A percentile compares a stretch with the other conserved stretches of the same genome.
These are phyloP conservation scores for Drosophila lini DNA, from an alignment of 1,140 invertebrate genomes.

Conservation along the genomic window DNA sequence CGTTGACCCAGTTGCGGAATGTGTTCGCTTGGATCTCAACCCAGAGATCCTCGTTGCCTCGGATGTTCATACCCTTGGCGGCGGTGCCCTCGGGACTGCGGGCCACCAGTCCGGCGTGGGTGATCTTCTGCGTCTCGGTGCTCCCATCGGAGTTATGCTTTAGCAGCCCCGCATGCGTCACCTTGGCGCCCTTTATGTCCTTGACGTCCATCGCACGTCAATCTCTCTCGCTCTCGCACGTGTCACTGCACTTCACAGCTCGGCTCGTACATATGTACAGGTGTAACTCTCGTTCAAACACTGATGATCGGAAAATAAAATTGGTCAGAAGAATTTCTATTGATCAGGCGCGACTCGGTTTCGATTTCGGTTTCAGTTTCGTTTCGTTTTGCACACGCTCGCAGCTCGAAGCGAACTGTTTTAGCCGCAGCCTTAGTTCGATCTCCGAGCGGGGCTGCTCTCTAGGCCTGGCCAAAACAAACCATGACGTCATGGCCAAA, in stretches of 20 bases:
- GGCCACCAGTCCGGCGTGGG: slow-evolving; percentile 91
- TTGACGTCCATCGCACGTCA: slow-evolving; percentile 79
- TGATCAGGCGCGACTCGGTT: slow-evolving; percentile 25
- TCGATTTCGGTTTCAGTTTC: slow-evolving; percentile 40
- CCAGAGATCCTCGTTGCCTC: slow-evolving; percentile 97
- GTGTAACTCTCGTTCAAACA: slow-evolving; percentile 22
- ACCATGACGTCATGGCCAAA: slow-evolving; percentile 73
- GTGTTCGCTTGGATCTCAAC: slow-evolving; percentile 98
- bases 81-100: slow-evolving; percentile 95
- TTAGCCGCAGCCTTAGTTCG: slow-evolving; percentile 27
- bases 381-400: slow-evolving; percentile 68
- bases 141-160: slow-evolving; percentile 83
- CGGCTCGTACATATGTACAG: slow-evolving; percentile 47
- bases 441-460: slow-evolving; percentile 27
- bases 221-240: slow-evolving; percentile 14
- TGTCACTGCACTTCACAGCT: slow-evolving; percentile 43
- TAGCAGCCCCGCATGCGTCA: slow-evolving; percentile 82
- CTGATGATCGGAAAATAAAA: slow-evolving; percentile 18
- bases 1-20: slow-evolving; percentile 99
- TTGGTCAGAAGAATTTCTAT: slow-evolving; percentile 27
- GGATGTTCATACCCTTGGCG: slow-evolving; percentile 96
- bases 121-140: slow-evolving; percentile 85
- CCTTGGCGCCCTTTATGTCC: slow-evolving; percentile 84
- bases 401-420: slow-evolving; percentile 70
- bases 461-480: slow-evolving; percentile 73